Conservation (phyloP, 2,888 invertebrate genomes). For the Synanthedon tipuliformis region DNA sequence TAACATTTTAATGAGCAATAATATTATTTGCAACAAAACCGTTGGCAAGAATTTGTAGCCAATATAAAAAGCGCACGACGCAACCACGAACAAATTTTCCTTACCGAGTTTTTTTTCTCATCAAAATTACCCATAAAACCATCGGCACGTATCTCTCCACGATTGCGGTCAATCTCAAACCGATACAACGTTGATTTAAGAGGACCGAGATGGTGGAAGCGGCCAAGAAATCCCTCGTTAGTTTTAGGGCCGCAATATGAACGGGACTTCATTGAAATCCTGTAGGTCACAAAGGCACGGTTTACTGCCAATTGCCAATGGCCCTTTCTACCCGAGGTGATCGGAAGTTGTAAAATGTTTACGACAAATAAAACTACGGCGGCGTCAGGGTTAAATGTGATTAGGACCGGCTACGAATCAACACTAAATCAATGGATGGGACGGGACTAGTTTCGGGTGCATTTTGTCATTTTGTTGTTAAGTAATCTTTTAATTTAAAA, state of each 20-base stretch:
- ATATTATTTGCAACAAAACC: too few relatives aligned
- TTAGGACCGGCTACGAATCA: conserved; percentile 19
- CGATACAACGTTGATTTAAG: conserved; percentile 18
- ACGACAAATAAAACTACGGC: conserved; percentile 53
- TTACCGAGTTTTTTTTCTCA: background rate
- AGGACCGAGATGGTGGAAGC: conserved; percentile 2
- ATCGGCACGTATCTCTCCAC: background rate
- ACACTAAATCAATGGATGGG: background rate
- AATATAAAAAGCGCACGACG: too few relatives aligned
- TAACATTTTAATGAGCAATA: too few relatives aligned
- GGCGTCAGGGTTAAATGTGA: conserved; percentile 52
- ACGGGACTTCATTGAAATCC: conserved; percentile 39
- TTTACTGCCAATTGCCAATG: conserved; percentile 47
- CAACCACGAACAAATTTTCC: too few relatives aligned
- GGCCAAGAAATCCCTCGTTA: conserved; percentile 8
- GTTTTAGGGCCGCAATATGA: conserved; percentile 15
- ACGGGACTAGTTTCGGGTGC: too few relatives aligned
- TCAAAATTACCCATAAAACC: background rate
- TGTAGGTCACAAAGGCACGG: conserved; percentile 16
- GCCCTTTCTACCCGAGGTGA: conserved; percentile 27
- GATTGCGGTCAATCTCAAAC: conserved; percentile 14
- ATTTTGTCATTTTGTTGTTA: too few relatives aligned
- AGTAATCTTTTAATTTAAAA: too few relatives aligned
- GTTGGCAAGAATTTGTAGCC: too few relatives aligned
- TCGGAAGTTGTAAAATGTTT: conserved; percentile 55